Base-by-base conservation (phyloP, 2,888 invertebrate species). In the Dicranocentrus wangi region DNA sequence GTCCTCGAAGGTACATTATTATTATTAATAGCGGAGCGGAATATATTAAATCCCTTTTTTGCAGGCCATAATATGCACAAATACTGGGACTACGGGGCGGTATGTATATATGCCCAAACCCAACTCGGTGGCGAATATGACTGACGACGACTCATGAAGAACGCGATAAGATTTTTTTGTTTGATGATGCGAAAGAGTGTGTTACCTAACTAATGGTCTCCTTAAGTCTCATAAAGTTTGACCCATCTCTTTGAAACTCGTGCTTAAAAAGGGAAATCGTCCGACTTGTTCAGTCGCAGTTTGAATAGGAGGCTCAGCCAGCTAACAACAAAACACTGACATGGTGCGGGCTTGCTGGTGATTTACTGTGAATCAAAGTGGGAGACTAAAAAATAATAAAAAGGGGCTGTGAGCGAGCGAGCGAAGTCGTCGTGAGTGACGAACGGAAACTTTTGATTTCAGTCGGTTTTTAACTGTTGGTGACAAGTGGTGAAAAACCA, bases 191-290 rank as follows among this genome's bases (percentile, higher is more conserved):
- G 73, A 73, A 73, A 28, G 65, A 73, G 73, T 65, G n/a, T n/a
- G 13, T 73, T 73, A 73, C 63, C 73, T 65, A 73, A 73, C 72
- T 72, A 72, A 72, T 73, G 53, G 73, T 73, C 63, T 73, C 32
- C 25, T 73, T 73, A 73, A 73, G 32, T 53, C 63, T 53, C 63
- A 73, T 47, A 65, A 73, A 65, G 65, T 73, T 73, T 73, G 73
- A 73, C 73, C 75, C 66, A 66, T 75, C 75, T 75, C 75, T 71
- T 75, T 69, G 58, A 76, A 60, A 69, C 66, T 66, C 76, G 23
- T 43, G 68, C 60, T 68, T 76, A 60, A 68, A 75, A 75, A 60
- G 76, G 76, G 60, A 76, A 68, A 76, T 76, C 76, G 76, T 47
- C 43, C 47, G 47, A 58, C 66, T 60, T 55, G 23, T 7, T 17